Conservation (phyloP, 2,113 vertebrate species). For the Maylandia zebra region DNA sequence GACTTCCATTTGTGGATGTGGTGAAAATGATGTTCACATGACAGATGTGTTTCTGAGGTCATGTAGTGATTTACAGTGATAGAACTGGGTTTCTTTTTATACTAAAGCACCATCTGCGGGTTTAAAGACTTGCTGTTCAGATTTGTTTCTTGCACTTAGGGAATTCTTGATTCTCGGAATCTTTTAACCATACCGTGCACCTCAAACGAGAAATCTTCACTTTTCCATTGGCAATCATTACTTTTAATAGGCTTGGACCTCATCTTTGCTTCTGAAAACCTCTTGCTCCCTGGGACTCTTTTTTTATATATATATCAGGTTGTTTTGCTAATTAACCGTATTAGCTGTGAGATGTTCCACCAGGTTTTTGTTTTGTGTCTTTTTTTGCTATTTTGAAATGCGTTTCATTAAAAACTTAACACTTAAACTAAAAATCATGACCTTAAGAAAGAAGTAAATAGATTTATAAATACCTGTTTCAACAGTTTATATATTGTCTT, state of each 20-base stretch:
- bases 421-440: neutral
- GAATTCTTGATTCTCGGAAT: neutral
- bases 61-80: neutral
- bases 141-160: neutral
- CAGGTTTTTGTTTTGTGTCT: neutral
- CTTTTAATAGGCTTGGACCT: neutral
- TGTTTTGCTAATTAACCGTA: neutral
- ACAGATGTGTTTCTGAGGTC: neutral
- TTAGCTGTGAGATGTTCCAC: neutral
- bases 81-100: neutral
- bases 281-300: neutral
- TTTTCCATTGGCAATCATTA: neutral
- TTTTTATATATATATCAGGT: neutral
- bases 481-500: neutral
- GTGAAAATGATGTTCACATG: neutral
- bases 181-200: neutral
- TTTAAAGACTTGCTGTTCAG: neutral
- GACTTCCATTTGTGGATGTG: neutral
- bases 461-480: neutral
- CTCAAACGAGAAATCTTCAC: neutral
- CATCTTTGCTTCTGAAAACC: neutral
- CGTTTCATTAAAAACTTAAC: neutral
- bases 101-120: neutral
- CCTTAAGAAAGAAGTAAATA: neutral
- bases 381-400: neutral